These are phyloP conservation scores for Phragmatobia fuliginosa DNA, from an alignment of 2,888 invertebrate species.

Conservation along the genomic window DNA sequence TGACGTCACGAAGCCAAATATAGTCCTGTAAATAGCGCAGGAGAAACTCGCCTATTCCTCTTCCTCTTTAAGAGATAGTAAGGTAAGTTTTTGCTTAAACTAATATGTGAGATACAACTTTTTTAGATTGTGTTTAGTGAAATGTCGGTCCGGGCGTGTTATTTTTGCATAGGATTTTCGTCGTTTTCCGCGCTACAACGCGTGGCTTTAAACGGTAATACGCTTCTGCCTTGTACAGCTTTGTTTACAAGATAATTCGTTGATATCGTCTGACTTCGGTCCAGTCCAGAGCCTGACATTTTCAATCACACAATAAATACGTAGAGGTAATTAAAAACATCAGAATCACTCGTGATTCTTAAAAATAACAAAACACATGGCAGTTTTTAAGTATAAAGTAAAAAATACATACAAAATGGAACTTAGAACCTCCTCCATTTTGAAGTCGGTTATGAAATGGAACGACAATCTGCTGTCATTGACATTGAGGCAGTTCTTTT, in stretches of 20 bases:
- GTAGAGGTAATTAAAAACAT: not conserved
- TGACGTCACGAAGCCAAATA: slow-evolving; percentile 81
- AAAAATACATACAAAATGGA: too few species aligned
- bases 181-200: slow-evolving; percentile 70
- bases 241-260: slow-evolving; percentile 69
- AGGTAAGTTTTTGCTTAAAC: slow-evolving; percentile 49
- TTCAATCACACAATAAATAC: not conserved
- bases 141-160: slow-evolving; percentile 78
- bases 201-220: slow-evolving; percentile 84
- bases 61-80: slow-evolving; percentile 38
- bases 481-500: not conserved
- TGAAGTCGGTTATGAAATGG: too few species aligned
- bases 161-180: slow-evolving; percentile 83
- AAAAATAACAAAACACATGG: not conserved
- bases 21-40: slow-evolving; percentile 57
- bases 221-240: slow-evolving; percentile 59
- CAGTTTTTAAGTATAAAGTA: too few species aligned
- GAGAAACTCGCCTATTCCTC: slow-evolving; percentile 52
- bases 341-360: not conserved
- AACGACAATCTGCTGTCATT: not conserved
- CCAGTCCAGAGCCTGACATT: not conserved
- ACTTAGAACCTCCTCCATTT: too few species aligned
- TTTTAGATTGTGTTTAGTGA: slow-evolving; percentile 53
- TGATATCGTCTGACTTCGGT: slow-evolving; percentile 30
- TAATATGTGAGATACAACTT: slow-evolving; percentile 49